Evolutionary conservation across 2,113 vertebrate genomes (phyloP).

Genomic region (Alligator sinensis): DNA sequence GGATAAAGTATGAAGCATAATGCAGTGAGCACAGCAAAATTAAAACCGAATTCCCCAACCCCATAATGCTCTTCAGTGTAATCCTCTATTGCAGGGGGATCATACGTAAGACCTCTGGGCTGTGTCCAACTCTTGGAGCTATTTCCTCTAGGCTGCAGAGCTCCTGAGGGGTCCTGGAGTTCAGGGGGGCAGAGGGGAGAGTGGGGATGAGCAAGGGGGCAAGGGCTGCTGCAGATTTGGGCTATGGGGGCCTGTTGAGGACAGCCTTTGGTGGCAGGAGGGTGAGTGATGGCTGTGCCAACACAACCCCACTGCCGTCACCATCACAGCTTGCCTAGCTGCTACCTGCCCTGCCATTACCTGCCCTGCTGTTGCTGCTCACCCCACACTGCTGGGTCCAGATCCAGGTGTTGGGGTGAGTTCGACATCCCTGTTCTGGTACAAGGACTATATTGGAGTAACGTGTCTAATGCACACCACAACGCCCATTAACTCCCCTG

Average conservation of each 20-base stretch:
- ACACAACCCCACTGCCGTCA: too few species aligned
- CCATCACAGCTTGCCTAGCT: too few species aligned
- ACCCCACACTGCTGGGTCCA: too few species aligned
- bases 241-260: too few species aligned
- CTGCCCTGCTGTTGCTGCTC: too few species aligned
- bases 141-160: too few species aligned
- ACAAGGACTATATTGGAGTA: neutral
- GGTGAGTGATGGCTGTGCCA: too few species aligned
- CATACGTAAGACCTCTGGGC: neutral
- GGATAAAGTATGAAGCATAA: neutral
- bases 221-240: neutral
- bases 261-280: too few species aligned
- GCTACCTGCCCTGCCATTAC: too few species aligned
- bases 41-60: too few species aligned
- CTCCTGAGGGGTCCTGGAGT: neutral
- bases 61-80: neutral
- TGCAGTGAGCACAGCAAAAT: neutral
- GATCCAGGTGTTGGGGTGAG: too few species aligned
- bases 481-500: neutral
- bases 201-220: neutral
- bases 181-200: neutral
- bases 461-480: neutral
- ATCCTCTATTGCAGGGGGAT: neutral
- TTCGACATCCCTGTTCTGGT: too few species aligned
- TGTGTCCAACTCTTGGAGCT: neutral